A percentile compares a stretch with the other conserved stretches of the same genome.
Conservation (phyloP, 2,888 invertebrate species). For the Hoplodrina ambigua region DNA sequence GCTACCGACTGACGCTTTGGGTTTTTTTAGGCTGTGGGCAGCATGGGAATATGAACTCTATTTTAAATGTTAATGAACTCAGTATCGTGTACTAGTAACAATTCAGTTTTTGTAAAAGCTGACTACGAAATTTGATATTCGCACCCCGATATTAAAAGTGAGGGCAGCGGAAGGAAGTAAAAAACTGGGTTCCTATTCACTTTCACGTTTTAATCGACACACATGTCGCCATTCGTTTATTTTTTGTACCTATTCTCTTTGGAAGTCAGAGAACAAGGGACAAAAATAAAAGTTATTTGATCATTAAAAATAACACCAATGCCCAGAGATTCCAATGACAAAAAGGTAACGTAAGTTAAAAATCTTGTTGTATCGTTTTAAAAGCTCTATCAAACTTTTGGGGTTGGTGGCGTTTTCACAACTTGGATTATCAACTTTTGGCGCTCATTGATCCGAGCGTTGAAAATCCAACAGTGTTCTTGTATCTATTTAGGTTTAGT, state of each 20-base stretch:
- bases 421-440: too few relatives aligned
- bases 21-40: constrained; percentile 60
- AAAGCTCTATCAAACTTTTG: too few relatives aligned
- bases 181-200: constrained; percentile 86
- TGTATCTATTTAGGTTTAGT: too few relatives aligned
- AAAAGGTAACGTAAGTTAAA: background rate
- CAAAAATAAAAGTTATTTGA: constrained; percentile 24
- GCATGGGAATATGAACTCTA: constrained; percentile 67
- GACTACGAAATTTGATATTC: constrained; percentile 87
- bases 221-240: constrained; percentile 78
- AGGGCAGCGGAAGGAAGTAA: constrained; percentile 90
- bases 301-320: constrained; percentile 16
- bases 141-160: constrained; percentile 86
- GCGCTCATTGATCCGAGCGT: too few relatives aligned
- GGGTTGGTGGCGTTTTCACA: too few relatives aligned
- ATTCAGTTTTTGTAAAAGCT: constrained; percentile 52
- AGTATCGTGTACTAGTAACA: constrained; percentile 37
- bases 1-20: constrained; percentile 84
- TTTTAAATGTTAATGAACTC: constrained; percentile 20
- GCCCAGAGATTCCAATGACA: background rate
- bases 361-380: too few relatives aligned
- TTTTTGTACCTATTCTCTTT: constrained; percentile 63
- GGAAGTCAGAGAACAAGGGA: constrained; percentile 55
- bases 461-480: too few relatives aligned
- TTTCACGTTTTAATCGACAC: constrained; percentile 86